Base-by-base conservation (phyloP, 2,113 vertebrate genomes). In the Shinisaurus crocodilurus region DNA sequence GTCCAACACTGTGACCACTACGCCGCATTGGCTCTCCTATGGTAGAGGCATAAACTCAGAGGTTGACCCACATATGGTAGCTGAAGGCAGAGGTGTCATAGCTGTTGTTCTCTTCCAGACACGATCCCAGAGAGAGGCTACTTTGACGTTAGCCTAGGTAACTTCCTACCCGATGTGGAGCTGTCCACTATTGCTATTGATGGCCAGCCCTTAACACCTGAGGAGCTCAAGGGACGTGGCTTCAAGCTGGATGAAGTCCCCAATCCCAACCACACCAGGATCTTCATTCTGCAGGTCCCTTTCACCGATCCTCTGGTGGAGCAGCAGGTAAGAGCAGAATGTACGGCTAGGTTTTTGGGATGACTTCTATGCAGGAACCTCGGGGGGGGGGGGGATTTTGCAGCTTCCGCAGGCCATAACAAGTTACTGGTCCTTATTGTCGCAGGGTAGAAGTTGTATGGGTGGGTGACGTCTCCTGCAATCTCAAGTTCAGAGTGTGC, bases 81-180 rank as follows among this genome's bases (percentile, higher is more conserved):
- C 20, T 20, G 18, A 63, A 63, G 15, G 18, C 5, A 63, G 60
- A 20, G 60, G 16, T 16, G 3, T 20, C 18, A 63, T 3, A 72
- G 1, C 32, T 50, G 16, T 50, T 7, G 3, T 34, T 45, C 15
- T 45, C 18, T 57, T 69, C 23, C n/a, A 95, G 94, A 92, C 48
- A 92, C 94, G 0, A 13, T 85, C 1, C 72, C 92, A 48, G 70
- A 82, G 3, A 75, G 32, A 1, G 23, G 75, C 23, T 91, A 91
- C 81, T 95, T 95, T 15, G 87, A 94, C 2, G 77, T 95, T 75
- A 81, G 80, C n/a, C 57, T 95, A 18, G 94, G 94, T 2, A 89
- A 89, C 82, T 95, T 95, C 81, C 86, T 91, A 6, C 65, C 92
- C 1, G 93, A 94, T 20, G 85, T 95, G 48, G 76, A 27, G 10